phyloP scores from a whole-genome alignment of 2,797 vertebrate genomes.

The Brachyalestes nurse region DNA sequence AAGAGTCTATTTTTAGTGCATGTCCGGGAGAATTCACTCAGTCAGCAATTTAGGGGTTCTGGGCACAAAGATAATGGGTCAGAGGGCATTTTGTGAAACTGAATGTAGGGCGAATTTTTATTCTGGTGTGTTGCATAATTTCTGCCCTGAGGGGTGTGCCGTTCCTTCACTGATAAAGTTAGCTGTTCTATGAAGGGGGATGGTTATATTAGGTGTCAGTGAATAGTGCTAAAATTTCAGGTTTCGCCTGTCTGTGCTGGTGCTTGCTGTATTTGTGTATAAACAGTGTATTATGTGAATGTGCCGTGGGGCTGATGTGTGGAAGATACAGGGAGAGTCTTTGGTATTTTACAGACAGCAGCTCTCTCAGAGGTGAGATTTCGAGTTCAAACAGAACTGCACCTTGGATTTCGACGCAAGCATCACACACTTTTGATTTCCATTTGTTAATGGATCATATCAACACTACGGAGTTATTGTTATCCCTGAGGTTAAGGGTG shows the following conservation, averaged over 20 bases:
- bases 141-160: not conserved
- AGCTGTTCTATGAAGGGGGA: not conserved
- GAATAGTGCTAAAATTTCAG: constrained; percentile 2
- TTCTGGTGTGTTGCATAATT: not conserved
- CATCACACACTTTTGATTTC: not conserved
- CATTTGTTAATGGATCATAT: too few species aligned
- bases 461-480: not conserved
- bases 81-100: not conserved
- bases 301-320: constrained; percentile 2
- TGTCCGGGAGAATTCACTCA: too few species aligned
- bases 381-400: not conserved
- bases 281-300: not conserved
- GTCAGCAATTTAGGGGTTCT: not conserved
- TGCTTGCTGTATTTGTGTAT: not conserved
- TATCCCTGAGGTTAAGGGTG: not conserved
- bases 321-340: not conserved
- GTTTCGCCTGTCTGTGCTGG: not conserved
- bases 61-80: not conserved
- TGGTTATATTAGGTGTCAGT: not conserved
- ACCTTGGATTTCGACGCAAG: not conserved
- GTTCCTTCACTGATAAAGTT: constrained; percentile 4
- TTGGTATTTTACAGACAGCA: not conserved
- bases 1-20: too few species aligned
- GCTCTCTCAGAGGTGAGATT: not conserved
- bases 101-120: not conserved